Evolutionary conservation across 1,140 invertebrate species (phyloP), one percentile per base, ranked within the genome.

Genomic region (Drosophila navojoa): DNA sequence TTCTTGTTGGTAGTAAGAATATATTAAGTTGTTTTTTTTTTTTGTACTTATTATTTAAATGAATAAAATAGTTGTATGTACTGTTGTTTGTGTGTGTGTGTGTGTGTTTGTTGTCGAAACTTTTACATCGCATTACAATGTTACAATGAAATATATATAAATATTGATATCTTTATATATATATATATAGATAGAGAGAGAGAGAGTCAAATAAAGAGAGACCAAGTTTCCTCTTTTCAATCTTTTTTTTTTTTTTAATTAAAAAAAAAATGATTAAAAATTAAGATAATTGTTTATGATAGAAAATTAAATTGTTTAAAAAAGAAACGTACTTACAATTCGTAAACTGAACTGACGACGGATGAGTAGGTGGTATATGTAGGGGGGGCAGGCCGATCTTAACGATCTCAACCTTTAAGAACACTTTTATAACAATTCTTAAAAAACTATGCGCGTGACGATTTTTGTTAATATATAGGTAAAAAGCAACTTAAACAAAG

Each of bases 261-360:
- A 50, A 53, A 38, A 59, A 66, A 71, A 67, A 49, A 38, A 16
- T 25, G 27, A 61, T 67, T 42, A 42, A 72, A 72, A 68, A 44
- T 71, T 54, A 54, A 47, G 45, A 44, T 60, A 76, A 71, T 60
- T 38, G 10, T 38, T 38, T 64, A 68, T 68, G 42, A 45, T 60
- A 52, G 50, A 25, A 73, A 72, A 62, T 68, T 52, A 73, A 72
- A 72, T 81, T 76, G 66, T 62, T 68, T 82, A 85, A 79, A 84
- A 82, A 81, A 79, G 80, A 91, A 91, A 84, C 73, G 84, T 91
- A 91, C 89, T 91, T 91, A 91, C 89, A 90, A 90, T 90, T 90
- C 87, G 78, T 53, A 87, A 86, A 90, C 84, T 89, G 84, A 82
- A 89, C 85, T 89, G 84, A 84, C 82, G 82, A 81, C 79, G 80